Conservation (phyloP, 2,113 vertebrate species). For the Tragelaphus scriptus region DNA sequence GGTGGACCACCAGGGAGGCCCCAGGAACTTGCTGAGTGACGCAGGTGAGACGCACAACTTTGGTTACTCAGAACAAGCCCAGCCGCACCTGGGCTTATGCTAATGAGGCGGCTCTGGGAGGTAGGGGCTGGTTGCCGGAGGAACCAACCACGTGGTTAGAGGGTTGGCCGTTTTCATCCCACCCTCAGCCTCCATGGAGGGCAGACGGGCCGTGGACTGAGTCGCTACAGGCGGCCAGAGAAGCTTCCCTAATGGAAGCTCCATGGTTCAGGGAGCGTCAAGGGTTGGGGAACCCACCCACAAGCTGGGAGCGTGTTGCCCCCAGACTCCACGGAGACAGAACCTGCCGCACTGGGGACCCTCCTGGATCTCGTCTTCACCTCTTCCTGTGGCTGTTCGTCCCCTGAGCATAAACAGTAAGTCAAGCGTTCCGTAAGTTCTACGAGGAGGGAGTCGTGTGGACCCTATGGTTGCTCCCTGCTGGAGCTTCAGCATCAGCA, state of each 20-base stretch:
- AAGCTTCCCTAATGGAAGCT: not conserved
- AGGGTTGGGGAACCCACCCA: not conserved
- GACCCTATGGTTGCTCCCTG: not conserved
- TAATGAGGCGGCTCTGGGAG: not conserved
- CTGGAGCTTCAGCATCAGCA: not conserved
- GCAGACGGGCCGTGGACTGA: not conserved
- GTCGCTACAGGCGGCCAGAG: not conserved
- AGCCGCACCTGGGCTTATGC: not conserved
- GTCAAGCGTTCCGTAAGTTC: not conserved
- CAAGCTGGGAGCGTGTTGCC: not conserved
- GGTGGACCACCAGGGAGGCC: not conserved
- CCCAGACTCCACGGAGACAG: not conserved
- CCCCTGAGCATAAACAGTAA: not conserved
- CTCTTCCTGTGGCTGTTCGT: not conserved
- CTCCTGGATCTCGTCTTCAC: rapidly evolving
- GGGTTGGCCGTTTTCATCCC: not conserved
- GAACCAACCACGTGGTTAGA: not conserved
- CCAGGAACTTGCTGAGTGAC: rapidly evolving
- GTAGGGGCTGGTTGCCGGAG: not conserved
- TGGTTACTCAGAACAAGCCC: not conserved
- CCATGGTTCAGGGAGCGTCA: not conserved
- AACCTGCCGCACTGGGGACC: not conserved
- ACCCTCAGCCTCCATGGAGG: not conserved
- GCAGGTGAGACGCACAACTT: not conserved
- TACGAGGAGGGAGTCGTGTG: rapidly evolving